Percentiles rank a stretch among this genome's conserved stretches.
These are phyloP conservation scores for Bothrops jararaca DNA, from an alignment of 2,113 vertebrate species.

Conservation along the genomic window DNA sequence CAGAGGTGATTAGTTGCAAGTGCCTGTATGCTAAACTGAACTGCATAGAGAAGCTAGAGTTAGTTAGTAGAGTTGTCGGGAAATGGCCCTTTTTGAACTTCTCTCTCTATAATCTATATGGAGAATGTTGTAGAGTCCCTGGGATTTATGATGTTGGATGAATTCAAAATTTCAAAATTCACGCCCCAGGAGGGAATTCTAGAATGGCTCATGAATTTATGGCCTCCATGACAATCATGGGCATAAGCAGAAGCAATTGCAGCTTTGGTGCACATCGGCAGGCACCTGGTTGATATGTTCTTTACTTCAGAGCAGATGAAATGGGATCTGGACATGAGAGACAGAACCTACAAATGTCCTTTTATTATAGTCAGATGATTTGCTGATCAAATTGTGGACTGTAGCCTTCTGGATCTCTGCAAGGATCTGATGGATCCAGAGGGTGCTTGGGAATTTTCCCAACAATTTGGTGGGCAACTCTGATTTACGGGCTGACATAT, in stretches of 20 bases:
- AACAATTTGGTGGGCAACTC: not conserved
- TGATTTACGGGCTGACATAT: not conserved
- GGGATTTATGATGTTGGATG: too few species aligned
- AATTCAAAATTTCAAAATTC: too few species aligned
- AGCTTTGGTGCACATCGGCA: not conserved
- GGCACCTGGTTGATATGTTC: not conserved
- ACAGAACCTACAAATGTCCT: not conserved
- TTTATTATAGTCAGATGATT: not conserved
- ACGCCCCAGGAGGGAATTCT: not conserved
- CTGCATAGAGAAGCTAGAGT: not conserved
- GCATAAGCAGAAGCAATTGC: not conserved
- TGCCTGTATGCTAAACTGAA: not conserved
- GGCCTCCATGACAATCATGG: not conserved
- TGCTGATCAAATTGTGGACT: not conserved
- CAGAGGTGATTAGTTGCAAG: not conserved
- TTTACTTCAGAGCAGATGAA: not conserved
- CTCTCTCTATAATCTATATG: not conserved
- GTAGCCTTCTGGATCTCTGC: not conserved
- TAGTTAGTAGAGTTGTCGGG: not conserved
- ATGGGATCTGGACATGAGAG: not conserved
- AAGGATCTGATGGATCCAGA: not conserved
- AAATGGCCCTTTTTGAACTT: not conserved
- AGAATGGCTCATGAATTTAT: not conserved
- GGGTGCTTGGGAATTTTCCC: not conserved
- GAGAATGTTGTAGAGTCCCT: too few species aligned